Evolutionary conservation across 2,797 vertebrate species (phyloP), one percentile per base, ranked within the genome.

Genomic region (Sebastes cheni): DNA sequence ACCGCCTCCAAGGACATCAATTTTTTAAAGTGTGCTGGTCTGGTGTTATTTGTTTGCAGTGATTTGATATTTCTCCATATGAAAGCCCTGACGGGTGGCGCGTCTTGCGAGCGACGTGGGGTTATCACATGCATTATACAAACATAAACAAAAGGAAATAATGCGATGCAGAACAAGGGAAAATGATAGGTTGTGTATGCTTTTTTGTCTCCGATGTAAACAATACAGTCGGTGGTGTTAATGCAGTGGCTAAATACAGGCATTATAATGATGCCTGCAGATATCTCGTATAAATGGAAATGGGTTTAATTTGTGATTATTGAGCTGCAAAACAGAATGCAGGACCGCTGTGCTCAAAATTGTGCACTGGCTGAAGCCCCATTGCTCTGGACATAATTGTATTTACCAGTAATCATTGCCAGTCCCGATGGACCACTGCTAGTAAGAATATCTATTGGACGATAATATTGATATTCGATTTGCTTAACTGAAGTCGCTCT

Each of bases 51-150:
- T 91, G 79, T 91, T 88, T 87, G 61, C 82, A 52, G 61, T 62
- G 50, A 91, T 93, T 94, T 90, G 86, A 88, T 93, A 83, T 91
- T 86, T 83, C 76, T 83, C 72, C 81, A 87, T 77, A 85, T 88
- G 67, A 91, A 89, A 90, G 82, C 76, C 86, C 86, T 69, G 82
- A 70, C 13, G 42, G 79, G 61, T 54, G 50, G 75, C 12, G 36
- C 67, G 76, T 86, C 87, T 82, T n/a, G 72, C 67, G 7, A 88
- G 88, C 84, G 0, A 75, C 68, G 9, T 83, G 80, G 67, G 84
- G 81, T 87, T 89, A 91, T 93, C 88, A 56, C 66, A 83, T 78
- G 79, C 71, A 76, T 86, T 89, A 77, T 74, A 84, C 81, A 79
- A 83, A 85, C 56, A 77, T 80, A 86, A 85, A 90, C 72, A 83